Evolutionary conservation across 1,140 invertebrate genomes (phyloP), one percentile per base, ranked within the genome.

Genomic region (Ceratoteleas bidentatus): DNA sequence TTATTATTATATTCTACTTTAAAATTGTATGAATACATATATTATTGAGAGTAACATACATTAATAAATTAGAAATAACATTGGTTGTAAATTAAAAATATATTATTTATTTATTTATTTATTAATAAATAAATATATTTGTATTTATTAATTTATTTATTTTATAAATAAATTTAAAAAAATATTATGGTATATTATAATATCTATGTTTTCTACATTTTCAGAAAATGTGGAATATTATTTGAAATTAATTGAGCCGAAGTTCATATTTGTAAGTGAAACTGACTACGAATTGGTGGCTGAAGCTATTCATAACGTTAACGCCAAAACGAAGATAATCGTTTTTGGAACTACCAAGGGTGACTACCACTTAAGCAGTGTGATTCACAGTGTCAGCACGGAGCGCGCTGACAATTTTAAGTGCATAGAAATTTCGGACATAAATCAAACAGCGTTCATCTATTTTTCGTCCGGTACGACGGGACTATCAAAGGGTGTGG

Each of bases 251-350:
- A 85, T 87, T 6, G 64, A 78, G 7, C 90, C 90, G 7, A 88
- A 88, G 76, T 58, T 91, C 9, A 72, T 91, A 3, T 92, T 92
- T 81, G 83, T 8, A 13, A 56, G 68, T 75, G n/a, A 62, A 68
- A 14, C 66, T 73, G 24, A 80, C 87, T 6, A 15, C 50, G 15
- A 70, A 5, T 40, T 72, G 54, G 16, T 81, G 16, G 13, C 50
- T 0, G 65, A 86, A 57, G 86, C 87, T 0, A 50, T 75, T 0
- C 47, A 80, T 33, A 77, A 87, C 69, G 13, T 80, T 0, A 64
- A 81, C 0, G 11, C 52, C 0, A 60, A 87, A 52, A 50, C 80
- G 0, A 69, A 84, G 69, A 81, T 91, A 8, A 81, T 92, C 0
- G 79, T 87, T 8, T 87, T 89, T 40, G 87, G 85, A 45, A 65